Evolutionary conservation across 1,140 invertebrate genomes (phyloP).

Genomic region (Helicoverpa zea): DNA sequence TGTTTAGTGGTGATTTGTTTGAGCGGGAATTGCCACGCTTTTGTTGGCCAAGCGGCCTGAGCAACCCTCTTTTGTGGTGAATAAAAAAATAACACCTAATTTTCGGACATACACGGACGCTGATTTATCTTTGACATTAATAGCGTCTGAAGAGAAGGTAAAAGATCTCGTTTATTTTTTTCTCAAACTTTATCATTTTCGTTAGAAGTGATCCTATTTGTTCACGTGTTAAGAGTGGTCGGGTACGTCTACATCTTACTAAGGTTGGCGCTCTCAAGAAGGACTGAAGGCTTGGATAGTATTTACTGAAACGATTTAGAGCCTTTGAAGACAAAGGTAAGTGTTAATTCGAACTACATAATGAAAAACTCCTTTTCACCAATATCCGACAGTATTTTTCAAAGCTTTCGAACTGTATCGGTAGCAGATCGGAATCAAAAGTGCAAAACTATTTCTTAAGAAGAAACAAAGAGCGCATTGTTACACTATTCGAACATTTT

Average conservation of each 20-base stretch:
- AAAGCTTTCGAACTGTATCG: neutral
- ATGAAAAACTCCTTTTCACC: neutral
- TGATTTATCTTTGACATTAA: constrained; percentile 53
- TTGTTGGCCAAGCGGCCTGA: constrained; percentile 65
- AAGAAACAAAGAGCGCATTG: constrained; percentile 9
- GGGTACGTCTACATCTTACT: neutral
- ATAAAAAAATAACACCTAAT: constrained; percentile 71
- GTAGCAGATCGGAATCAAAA: neutral
- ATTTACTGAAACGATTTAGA: constrained; percentile 25
- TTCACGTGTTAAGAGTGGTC: constrained; percentile 41
- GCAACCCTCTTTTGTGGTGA: constrained; percentile 65
- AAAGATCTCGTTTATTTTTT: constrained; percentile 46
- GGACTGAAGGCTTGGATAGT: neutral
- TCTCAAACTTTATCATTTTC: constrained; percentile 45
- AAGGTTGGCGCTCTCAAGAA: constrained; percentile 4
- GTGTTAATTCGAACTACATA: constrained; percentile 33
- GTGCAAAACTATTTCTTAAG: constrained; percentile 12
- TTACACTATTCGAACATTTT: constrained; percentile 3
- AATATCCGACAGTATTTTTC: neutral
- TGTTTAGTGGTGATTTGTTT: constrained; percentile 84
- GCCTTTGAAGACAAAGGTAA: constrained; percentile 26
- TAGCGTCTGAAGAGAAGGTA: constrained; percentile 48
- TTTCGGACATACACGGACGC: constrained; percentile 48
- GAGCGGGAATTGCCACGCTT: constrained; percentile 75
- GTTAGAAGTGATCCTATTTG: constrained; percentile 42